phyloP scores from a whole-genome alignment of 2,797 vertebrate genomes.

The Cryptoprocta ferox region DNA sequence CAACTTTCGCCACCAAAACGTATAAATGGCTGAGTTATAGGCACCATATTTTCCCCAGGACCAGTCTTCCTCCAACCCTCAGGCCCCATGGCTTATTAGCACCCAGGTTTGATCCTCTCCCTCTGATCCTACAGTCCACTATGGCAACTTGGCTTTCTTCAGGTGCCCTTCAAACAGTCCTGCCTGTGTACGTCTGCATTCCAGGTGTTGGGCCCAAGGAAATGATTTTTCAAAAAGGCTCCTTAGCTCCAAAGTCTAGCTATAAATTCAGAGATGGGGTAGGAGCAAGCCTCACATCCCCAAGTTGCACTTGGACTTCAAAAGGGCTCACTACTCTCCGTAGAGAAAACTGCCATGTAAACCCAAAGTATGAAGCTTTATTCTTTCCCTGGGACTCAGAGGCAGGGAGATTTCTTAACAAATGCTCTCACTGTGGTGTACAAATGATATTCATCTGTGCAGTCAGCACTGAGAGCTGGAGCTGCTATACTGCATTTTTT shows the following conservation, averaged over 20 bases:
- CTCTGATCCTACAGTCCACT: not conserved
- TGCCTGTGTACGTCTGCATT: not conserved
- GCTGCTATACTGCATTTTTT: slow-evolving; percentile 23
- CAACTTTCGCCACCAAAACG: not conserved
- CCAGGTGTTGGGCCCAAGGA: not conserved
- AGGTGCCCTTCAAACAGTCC: not conserved
- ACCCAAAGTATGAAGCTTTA: not conserved
- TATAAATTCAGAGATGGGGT: not conserved
- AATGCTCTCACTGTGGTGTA: not conserved
- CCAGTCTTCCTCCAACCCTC: not conserved
- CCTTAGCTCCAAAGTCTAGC: not conserved
- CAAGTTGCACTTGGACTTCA: not conserved
- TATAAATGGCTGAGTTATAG: not conserved
- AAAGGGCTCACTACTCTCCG: not conserved
- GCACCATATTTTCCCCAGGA: not conserved
- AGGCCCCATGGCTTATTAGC: not conserved
- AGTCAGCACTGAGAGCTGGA: slow-evolving; percentile 23
- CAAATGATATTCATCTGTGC: slow-evolving; percentile 61
- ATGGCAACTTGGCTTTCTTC: not conserved
- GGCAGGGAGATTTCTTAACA: slow-evolving; percentile 56
- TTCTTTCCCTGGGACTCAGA: slow-evolving; percentile 34
- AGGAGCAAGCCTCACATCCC: not conserved
- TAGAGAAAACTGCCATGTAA: not conserved
- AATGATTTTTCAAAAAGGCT: not conserved
- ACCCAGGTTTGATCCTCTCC: not conserved